Evolutionary conservation across 2,888 invertebrate species (phyloP).

Genomic region (Branchellion lobata): DNA sequence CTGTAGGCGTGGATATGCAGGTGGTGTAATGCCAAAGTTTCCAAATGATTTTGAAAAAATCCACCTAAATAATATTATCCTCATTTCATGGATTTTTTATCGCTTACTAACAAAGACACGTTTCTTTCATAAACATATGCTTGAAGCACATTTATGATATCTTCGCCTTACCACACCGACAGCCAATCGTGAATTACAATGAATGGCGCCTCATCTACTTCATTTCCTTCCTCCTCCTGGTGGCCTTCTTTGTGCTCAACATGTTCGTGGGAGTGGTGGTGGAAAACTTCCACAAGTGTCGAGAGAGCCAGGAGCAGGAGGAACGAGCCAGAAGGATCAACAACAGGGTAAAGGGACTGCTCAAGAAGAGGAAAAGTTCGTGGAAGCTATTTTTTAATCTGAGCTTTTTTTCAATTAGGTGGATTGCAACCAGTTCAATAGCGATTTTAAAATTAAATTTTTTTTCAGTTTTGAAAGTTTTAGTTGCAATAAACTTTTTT

Average conservation of each 20-base stretch:
- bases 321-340: slow-evolving; percentile 88
- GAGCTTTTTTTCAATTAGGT: neutral
- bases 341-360: slow-evolving; percentile 88
- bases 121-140: neutral
- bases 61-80: no score
- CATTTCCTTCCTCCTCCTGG: slow-evolving; percentile 94
- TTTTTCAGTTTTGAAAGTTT: no score
- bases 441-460: neutral
- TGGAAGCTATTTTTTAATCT: slow-evolving; percentile 59
- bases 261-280: slow-evolving; percentile 99
- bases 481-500: no score
- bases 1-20: slow-evolving; percentile 95
- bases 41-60: no score
- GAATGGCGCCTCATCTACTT: slow-evolving; percentile 98
- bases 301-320: slow-evolving; percentile 97
- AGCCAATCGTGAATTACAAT: slow-evolving; percentile 96
- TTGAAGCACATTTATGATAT: neutral
- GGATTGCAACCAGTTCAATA: neutral
- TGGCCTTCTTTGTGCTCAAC: slow-evolving; percentile 98
- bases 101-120: neutral
- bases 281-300: slow-evolving; percentile 97
- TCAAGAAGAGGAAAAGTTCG: slow-evolving; percentile 88
- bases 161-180: no score
- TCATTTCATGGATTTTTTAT: neutral
- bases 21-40: slow-evolving; percentile 64